Evolutionary conservation across 2,888 invertebrate species (phyloP), one percentile per base, ranked within the genome.

Genomic region (Drosophila maculinotata): DNA sequence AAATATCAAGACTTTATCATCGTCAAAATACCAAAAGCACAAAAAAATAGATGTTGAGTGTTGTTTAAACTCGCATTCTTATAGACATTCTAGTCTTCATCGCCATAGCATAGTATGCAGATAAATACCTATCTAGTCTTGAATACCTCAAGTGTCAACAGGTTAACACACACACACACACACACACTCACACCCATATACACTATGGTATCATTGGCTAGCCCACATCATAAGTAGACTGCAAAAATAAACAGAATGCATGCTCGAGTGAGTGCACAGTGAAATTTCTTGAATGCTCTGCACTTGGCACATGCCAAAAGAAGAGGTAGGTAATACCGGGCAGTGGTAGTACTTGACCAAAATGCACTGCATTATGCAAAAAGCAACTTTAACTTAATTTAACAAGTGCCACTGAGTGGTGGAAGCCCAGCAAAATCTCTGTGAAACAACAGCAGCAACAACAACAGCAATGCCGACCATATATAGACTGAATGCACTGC

Each of bases 361-460:
- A 76, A 69, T 35, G 63, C 60, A 77, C 47, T 73, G 66, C 62
- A 86, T 86, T 77, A 74, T 76, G 68, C 59, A 69, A 64, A 60
- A 52, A 64, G 49, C 33, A 67, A 59, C 67, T 68, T 87, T 65
- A 81, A 80, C 84, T 84, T 86, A 59, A 86, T 82, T 84, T 82
- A 66, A 81, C 45, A 68, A 78, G 65, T 73, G 58, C 65, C 67
- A 64, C 76, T 62, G 56, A 79, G 60, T 64, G 45, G 10, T 25
- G 31, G 30, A 12, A 15, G 8, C 33, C 12, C 65, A 36, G 17
- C 38, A 67, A 47, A 45, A 54, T 44, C 36, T 26, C 26, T 23
- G 28, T 4, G 15, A 26, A 45, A 20, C 17, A 33, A 10, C 30
- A 51, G 8, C 42, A 48, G 6, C 31, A 56, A 44, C 56, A 49